Percentiles rank a stretch among this genome's conserved stretches.
phyloP scores from a whole-genome alignment of 1,140 invertebrate species.

The Drosophila sulfurigaster region DNA sequence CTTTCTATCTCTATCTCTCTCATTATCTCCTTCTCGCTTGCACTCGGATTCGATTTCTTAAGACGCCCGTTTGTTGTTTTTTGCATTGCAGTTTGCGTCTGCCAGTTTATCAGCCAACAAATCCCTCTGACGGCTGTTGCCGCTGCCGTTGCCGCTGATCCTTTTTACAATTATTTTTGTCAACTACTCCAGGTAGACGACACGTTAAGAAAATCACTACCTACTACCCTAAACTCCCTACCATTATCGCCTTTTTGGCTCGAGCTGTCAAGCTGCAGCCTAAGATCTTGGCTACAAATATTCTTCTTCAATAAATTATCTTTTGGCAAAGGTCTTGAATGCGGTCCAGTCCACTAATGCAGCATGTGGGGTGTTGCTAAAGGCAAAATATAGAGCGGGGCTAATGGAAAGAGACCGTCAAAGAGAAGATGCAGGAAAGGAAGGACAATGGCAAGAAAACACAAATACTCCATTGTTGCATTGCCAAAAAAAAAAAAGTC shows the following conservation, averaged over 20 bases:
- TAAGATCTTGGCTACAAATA: background rate
- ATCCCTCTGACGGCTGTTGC: constrained; percentile 53
- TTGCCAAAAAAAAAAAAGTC: constrained; percentile 6
- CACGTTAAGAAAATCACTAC: constrained; percentile 56
- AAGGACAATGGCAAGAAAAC: constrained; percentile 16
- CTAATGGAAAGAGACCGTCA: constrained; percentile 38
- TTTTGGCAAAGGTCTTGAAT: constrained; percentile 25
- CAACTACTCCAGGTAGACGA: constrained; percentile 72
- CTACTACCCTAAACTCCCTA: constrained; percentile 38
- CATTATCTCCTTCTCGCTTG: background rate
- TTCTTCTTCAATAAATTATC: constrained; percentile 58
- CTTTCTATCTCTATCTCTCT: constrained; percentile 1
- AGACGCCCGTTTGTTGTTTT: constrained; percentile 62
- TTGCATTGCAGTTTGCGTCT: constrained; percentile 70
- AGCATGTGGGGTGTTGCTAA: constrained; percentile 43
- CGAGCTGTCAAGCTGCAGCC: constrained; percentile 50
- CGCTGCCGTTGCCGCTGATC: constrained; percentile 53
- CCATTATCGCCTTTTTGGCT: constrained; percentile 45
- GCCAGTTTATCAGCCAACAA: constrained; percentile 66
- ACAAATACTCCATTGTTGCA: constrained; percentile 20
- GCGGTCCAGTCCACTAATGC: constrained; percentile 9
- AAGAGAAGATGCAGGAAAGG: constrained; percentile 1
- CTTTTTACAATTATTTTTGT: constrained; percentile 77
- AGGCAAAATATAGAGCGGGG: constrained; percentile 56
- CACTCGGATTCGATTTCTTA: constrained; percentile 48